These are phyloP conservation scores for Pristionchus mayeri DNA, from an alignment of 2,888 invertebrate genomes.

Conservation along the genomic window DNA sequence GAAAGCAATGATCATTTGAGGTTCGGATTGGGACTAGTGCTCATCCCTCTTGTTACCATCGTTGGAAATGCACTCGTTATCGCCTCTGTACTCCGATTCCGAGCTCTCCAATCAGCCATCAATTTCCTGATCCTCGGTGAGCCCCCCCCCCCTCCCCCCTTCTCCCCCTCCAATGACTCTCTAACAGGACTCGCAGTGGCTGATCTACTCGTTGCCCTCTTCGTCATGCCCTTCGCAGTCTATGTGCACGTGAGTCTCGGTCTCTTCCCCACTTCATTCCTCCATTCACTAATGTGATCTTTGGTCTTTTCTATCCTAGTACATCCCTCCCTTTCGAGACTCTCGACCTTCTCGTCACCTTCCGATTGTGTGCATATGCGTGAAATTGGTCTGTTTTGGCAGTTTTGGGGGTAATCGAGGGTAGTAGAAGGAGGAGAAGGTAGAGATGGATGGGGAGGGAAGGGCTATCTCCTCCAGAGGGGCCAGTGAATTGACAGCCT, in stretches of 20 bases:
- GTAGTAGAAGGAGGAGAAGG: constrained; percentile 3
- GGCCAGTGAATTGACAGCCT: not conserved
- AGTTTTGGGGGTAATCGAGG: not conserved
- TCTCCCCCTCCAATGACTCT: too few relatives aligned
- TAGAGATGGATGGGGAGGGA: not conserved
- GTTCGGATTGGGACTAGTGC: constrained; percentile 63
- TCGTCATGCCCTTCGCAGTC: constrained; percentile 76
- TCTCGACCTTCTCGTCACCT: constrained; percentile 34
- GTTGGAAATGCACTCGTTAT: constrained; percentile 74
- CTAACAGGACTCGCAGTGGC: constrained; percentile 72
- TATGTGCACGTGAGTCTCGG: constrained; percentile 72
- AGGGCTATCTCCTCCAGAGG: not conserved
- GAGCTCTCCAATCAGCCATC: constrained; percentile 90
- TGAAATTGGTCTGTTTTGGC: constrained; percentile 38
- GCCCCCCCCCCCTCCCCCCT: too few relatives aligned
- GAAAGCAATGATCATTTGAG: not conserved
- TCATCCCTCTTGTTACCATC: constrained; percentile 70
- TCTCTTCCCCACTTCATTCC: too few relatives aligned
- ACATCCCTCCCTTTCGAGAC: not conserved
- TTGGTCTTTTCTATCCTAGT: constrained; percentile 3
- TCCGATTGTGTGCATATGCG: constrained; percentile 24
- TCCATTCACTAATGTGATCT: too few relatives aligned
- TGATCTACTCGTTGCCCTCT: constrained; percentile 73
- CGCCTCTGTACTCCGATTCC: constrained; percentile 73
- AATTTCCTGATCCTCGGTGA: constrained; percentile 97